A percentile compares a stretch with the other conserved stretches of the same genome.
These are phyloP conservation scores for Ochotona princeps DNA, from an alignment of 2,113 vertebrate genomes.

Conservation along the genomic window DNA sequence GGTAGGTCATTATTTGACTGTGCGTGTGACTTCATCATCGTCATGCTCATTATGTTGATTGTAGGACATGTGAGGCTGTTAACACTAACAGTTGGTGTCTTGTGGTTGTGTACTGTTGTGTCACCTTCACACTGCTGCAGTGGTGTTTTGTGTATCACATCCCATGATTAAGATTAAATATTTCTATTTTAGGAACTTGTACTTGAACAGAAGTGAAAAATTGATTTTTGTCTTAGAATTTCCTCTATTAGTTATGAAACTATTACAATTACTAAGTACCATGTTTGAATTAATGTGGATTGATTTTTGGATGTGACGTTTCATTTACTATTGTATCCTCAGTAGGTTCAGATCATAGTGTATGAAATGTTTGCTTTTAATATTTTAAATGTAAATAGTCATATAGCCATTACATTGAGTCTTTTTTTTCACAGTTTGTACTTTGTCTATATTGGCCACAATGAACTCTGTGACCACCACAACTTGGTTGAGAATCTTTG, in stretches of 20 bases:
- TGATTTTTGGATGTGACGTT: background rate
- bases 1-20: background rate
- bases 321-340: slow-evolving; percentile 65
- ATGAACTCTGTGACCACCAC: background rate
- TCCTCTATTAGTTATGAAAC: slow-evolving; percentile 4
- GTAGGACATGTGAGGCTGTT: background rate
- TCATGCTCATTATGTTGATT: background rate
- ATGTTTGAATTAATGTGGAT: slow-evolving; percentile 52
- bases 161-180: slow-evolving; percentile 38
- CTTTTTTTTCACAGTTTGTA: background rate
- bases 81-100: background rate
- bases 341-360: background rate
- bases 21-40: background rate
- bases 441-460: background rate
- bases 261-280: slow-evolving; percentile 11
- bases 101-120: background rate
- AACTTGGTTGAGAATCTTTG: slow-evolving; percentile 29
- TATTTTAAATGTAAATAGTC: background rate
- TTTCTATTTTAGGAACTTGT: background rate
- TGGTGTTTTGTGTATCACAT: background rate
- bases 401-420: background rate
- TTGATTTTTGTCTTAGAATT: slow-evolving; percentile 41
- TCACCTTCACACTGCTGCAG: background rate
- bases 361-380: background rate
- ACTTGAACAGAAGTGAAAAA: slow-evolving; percentile 34